Evolutionary conservation across 2,797 vertebrate species (phyloP).

Genomic region (Pantherophis alleghaniensis): DNA sequence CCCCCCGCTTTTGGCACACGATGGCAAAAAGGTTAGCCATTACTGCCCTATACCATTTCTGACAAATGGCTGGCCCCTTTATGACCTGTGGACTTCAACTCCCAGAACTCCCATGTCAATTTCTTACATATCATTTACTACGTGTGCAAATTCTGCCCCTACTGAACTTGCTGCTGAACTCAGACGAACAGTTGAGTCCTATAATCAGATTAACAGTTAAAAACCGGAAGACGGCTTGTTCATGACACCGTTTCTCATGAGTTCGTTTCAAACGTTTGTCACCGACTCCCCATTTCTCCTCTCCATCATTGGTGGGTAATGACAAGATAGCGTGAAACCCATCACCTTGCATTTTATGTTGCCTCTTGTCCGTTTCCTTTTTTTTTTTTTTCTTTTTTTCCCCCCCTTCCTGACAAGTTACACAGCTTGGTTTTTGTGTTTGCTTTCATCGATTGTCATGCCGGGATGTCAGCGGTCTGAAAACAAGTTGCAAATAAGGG

Average conservation of each 20-base stretch:
- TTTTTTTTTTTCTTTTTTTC: neutral
- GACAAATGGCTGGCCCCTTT: neutral
- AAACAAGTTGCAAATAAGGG: neutral
- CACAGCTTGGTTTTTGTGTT: neutral
- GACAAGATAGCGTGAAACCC: neutral
- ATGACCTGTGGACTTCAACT: neutral
- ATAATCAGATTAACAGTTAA: neutral
- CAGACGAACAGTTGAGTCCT: neutral
- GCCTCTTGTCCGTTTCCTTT: neutral
- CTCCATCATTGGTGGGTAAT: neutral
- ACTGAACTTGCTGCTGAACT: neutral
- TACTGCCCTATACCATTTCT: too few species aligned
- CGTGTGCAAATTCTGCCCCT: neutral
- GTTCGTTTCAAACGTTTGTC: neutral
- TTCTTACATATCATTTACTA: neutral
- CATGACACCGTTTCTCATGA: neutral
- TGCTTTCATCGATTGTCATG: neutral
- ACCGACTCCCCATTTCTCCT: neutral
- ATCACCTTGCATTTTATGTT: neutral
- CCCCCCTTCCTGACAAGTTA: neutral
- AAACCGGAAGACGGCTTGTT: neutral
- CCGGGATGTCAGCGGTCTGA: neutral
- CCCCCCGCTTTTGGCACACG: too few species aligned
- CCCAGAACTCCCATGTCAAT: neutral
- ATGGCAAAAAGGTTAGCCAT: too few species aligned